Evolutionary conservation across 2,113 vertebrate species (phyloP), one percentile per base, ranked within the genome.

Genomic region (Sinosuthora webbiana): DNA sequence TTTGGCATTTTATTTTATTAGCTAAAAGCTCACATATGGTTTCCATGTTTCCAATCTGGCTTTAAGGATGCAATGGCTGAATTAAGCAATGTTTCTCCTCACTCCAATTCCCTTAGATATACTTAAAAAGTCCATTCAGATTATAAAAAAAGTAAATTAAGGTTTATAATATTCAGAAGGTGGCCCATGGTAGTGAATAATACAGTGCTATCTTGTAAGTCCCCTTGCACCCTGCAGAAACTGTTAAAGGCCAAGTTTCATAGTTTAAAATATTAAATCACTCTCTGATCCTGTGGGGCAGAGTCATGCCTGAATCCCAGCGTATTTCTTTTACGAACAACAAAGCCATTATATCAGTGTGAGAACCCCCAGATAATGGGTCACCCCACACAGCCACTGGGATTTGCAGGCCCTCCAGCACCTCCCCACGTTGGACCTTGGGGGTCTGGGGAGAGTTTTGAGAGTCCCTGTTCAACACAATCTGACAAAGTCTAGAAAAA

Each of bases 11-110:
- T 96, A 91, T 97, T 98, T 98, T 98, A 98, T 98, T 98, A 98
- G 97, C 95, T 97, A 96, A 97, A 97, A 97, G 95, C 94, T 98
- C 97, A 98, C 98, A 98, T 98, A 98, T 98, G 98, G 97, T 98
- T 98, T 98, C 97, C 97, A 98, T 97, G 98, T 98, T 98, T 97
- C 96, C 92, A 97, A 97, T 96, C 97, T 97, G 97, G 97, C 96
- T 97, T 97, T 96, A 97, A 97, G 96, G 96, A 97, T 90, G 94
- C 90, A 95, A 97, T 88, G 96, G 92, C 91, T 97, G 95, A 97
- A 97, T 97, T 97, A 95, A 96, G 94, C 84, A 96, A 97, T 97
- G 95, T 95, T 97, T 97, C 97, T 92, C 82, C 90, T 94, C 90
- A 87, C 94, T 94, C 53, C 95, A 94, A 90, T 90, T 90, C 89